Conservation (phyloP, 2,797 vertebrate genomes). For the Macroramphosus scolopax region DNA sequence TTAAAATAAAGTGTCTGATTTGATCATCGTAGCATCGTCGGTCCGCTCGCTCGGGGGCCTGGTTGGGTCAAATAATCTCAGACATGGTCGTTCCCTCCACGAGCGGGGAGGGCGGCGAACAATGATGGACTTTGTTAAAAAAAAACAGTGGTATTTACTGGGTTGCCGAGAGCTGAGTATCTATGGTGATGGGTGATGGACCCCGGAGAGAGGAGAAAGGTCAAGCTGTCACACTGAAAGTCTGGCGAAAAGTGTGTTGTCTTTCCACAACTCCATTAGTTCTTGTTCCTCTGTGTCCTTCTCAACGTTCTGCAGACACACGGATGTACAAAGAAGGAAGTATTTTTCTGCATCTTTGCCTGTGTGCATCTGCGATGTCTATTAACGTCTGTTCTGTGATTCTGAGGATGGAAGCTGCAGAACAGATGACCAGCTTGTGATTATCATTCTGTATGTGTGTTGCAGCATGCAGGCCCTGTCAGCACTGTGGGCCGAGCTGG, state of each 20-base stretch:
- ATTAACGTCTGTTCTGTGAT: too few species aligned
- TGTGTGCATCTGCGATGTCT: too few species aligned
- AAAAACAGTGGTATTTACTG: conserved; percentile 35
- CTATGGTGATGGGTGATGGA: conserved; percentile 53
- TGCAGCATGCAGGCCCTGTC: conserved; percentile 28
- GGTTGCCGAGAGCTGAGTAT: conserved; percentile 44
- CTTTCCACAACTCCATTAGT: conserved; percentile 17
- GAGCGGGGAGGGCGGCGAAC: not conserved
- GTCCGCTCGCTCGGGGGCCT: too few species aligned
- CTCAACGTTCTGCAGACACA: too few species aligned
- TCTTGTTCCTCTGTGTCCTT: conserved; percentile 6
- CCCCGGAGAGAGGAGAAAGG: conserved; percentile 58
- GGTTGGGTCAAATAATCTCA: conserved; percentile 8
- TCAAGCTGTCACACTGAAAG: conserved; percentile 56
- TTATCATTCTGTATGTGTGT: conserved; percentile 46
- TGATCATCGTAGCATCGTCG: not conserved
- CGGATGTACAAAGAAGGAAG: too few species aligned
- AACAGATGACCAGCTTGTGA: conserved; percentile 25
- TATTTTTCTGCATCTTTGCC: too few species aligned
- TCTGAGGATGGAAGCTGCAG: too few species aligned
- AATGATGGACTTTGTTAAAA: conserved; percentile 28
- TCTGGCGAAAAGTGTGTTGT: conserved; percentile 34
- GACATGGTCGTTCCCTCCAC: too few species aligned
- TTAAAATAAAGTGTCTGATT: not conserved
- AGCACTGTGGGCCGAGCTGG: not conserved